These are phyloP conservation scores for Parnassius smintheus DNA, from an alignment of 2,888 invertebrate species.

Conservation along the genomic window DNA sequence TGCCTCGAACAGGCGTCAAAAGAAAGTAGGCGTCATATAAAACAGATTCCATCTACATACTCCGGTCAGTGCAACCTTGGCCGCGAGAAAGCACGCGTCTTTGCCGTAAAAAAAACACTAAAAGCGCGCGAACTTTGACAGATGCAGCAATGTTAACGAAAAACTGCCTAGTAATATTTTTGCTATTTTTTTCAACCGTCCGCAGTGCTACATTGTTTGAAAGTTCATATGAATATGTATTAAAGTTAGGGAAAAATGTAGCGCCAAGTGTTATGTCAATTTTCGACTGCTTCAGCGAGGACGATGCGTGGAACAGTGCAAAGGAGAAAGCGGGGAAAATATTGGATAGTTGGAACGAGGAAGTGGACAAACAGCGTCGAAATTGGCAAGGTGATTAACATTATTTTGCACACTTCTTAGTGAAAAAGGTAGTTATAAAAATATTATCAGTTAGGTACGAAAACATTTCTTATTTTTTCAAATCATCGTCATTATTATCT, in stretches of 20 bases:
- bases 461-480: no score
- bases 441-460: no score
- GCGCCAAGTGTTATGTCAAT: slow-evolving; percentile 78
- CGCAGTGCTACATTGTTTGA: slow-evolving; percentile 63
- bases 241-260: slow-evolving; percentile 62
- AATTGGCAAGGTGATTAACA: slow-evolving; percentile 62
- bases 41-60: slow-evolving; percentile 38
- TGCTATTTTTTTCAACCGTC: slow-evolving; percentile 44
- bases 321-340: slow-evolving; percentile 77
- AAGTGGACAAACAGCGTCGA: slow-evolving; percentile 58
- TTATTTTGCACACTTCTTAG: no score
- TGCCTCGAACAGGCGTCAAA: slow-evolving; percentile 14
- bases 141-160: slow-evolving; percentile 51
- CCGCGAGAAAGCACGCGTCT: slow-evolving; percentile 40
- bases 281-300: slow-evolving; percentile 74
- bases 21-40: slow-evolving; percentile 52
- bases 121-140: slow-evolving; percentile 33
- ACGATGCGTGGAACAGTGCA: slow-evolving; percentile 78
- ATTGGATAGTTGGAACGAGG: slow-evolving; percentile 64
- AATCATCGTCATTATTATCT: no score
- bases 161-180: slow-evolving; percentile 47
- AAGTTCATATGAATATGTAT: slow-evolving; percentile 64
- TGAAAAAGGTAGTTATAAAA: no score
- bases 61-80: slow-evolving; percentile 57
- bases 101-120: slow-evolving; percentile 38